Percentiles rank a stretch among this genome's conserved stretches.
phyloP scores from a whole-genome alignment of 2,888 invertebrate genomes.

The Elegia similella region DNA sequence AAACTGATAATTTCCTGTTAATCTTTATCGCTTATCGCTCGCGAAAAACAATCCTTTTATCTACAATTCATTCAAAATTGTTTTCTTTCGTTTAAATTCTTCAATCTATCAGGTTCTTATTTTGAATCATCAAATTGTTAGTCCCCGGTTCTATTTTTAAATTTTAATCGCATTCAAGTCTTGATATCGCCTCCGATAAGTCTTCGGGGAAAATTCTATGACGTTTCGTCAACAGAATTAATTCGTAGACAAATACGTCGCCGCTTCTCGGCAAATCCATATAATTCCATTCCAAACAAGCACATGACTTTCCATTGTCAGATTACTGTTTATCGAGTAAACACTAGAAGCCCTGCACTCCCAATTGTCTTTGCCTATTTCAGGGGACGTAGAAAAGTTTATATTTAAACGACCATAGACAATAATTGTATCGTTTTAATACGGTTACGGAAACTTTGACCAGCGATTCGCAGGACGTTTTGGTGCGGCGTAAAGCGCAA shows the following conservation, averaged over 20 bases:
- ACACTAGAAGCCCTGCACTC: constrained; percentile 23
- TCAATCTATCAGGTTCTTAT: not conserved
- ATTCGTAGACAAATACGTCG: constrained; percentile 12
- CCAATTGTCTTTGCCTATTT: constrained; percentile 22
- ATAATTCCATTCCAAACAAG: constrained; percentile 43
- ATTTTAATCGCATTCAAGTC: not conserved
- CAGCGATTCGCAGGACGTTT: constrained; percentile 61
- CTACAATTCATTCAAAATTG: not conserved
- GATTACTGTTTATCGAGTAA: constrained; percentile 31
- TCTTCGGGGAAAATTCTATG: constrained; percentile 38
- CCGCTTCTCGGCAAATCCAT: constrained; percentile 25
- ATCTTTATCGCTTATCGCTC: constrained; percentile 21
- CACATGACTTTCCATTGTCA: constrained; percentile 42
- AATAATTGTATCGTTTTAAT: constrained; percentile 70
- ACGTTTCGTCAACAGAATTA: constrained; percentile 33
- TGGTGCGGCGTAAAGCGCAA: constrained; percentile 56
- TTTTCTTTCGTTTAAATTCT: not conserved
- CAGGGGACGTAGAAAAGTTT: constrained; percentile 53
- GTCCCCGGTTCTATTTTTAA: constrained; percentile 6
- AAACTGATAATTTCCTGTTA: constrained; percentile 19
- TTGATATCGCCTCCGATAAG: constrained; percentile 5
- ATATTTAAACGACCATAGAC: constrained; percentile 72
- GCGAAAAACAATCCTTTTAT: constrained; percentile 9
- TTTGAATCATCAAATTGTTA: not conserved
- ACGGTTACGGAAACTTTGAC: constrained; percentile 66